These are phyloP conservation scores for Alaudala cheleensis DNA, from an alignment of 2,113 vertebrate species.

Conservation along the genomic window DNA sequence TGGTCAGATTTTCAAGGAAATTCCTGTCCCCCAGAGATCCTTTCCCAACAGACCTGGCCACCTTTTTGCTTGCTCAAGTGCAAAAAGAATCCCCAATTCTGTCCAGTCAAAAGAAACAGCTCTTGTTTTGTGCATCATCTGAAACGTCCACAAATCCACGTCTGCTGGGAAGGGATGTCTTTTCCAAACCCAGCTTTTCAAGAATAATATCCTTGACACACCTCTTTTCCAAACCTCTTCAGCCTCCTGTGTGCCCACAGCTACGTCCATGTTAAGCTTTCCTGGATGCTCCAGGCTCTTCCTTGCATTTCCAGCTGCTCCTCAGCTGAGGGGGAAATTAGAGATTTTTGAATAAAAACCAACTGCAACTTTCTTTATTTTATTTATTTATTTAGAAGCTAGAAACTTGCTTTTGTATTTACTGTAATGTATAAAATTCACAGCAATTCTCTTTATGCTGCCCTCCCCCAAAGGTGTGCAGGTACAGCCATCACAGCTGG, in stretches of 20 bases:
- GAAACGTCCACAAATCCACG: neutral
- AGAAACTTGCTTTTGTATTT: neutral
- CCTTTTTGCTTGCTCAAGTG: neutral
- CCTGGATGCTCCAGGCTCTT: neutral
- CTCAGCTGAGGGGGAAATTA: neutral
- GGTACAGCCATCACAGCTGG: neutral
- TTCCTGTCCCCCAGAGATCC: neutral
- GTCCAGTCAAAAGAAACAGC: neutral
- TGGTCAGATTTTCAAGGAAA: neutral
- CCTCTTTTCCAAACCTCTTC: neutral
- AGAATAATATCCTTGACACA: neutral
- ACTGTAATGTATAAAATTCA: neutral
- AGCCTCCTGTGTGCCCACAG: neutral
- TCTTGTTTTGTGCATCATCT: neutral
- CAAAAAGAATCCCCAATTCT: neutral
- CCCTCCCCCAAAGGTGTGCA: neutral
- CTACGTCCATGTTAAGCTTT: neutral
- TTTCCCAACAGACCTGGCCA: neutral
- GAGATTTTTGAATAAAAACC: neutral
- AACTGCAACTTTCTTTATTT: fast-evolving
- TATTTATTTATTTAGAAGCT: neutral
- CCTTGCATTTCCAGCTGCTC: neutral
- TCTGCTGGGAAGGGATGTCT: neutral
- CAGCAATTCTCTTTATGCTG: neutral
- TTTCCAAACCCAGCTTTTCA: neutral